A percentile compares a stretch with the other conserved stretches of the same genome.
Conservation (phyloP, 2,797 vertebrate species). For the Bryconaethiops microstoma region DNA sequence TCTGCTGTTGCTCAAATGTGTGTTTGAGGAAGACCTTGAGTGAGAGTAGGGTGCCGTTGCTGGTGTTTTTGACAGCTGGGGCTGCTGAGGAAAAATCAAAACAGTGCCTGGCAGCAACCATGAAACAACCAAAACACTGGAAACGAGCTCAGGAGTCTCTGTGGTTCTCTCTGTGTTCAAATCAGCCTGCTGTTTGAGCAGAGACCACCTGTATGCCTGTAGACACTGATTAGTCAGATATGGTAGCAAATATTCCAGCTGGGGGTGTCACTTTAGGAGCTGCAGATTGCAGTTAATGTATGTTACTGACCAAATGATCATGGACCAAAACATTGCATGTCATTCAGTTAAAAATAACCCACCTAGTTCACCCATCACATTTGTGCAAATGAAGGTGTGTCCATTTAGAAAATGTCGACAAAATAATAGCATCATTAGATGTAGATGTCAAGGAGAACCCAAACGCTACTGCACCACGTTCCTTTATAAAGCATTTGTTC, state of each 20-base stretch:
- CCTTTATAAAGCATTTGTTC: too few species aligned
- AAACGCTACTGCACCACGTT: too few species aligned
- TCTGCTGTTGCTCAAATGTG: neutral
- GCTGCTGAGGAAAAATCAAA: slow-evolving; percentile 34
- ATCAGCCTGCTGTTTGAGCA: slow-evolving; percentile 14
- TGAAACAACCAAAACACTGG: slow-evolving; percentile 12
- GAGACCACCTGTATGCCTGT: slow-evolving; percentile 21
- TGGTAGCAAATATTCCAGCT: neutral
- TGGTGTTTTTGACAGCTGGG: slow-evolving; percentile 34
- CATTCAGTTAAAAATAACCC: too few species aligned
- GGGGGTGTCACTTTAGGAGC: too few species aligned
- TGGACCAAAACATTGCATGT: too few species aligned
- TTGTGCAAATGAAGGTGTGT: too few species aligned
- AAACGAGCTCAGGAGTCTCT: slow-evolving; percentile 8
- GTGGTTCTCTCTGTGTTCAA: slow-evolving; percentile 20
- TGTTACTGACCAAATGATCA: too few species aligned
- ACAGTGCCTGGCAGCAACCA: slow-evolving; percentile 13
- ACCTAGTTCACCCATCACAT: too few species aligned
- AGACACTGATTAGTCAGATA: slow-evolving; percentile 29
- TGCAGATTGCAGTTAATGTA: too few species aligned
- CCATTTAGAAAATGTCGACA: too few species aligned
- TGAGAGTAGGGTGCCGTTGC: slow-evolving; percentile 6
- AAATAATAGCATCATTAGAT: too few species aligned
- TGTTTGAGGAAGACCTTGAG: neutral
- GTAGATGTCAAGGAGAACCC: too few species aligned